These are phyloP conservation scores for Nasonia oneida DNA, from an alignment of 2,888 invertebrate species.

Conservation along the genomic window DNA sequence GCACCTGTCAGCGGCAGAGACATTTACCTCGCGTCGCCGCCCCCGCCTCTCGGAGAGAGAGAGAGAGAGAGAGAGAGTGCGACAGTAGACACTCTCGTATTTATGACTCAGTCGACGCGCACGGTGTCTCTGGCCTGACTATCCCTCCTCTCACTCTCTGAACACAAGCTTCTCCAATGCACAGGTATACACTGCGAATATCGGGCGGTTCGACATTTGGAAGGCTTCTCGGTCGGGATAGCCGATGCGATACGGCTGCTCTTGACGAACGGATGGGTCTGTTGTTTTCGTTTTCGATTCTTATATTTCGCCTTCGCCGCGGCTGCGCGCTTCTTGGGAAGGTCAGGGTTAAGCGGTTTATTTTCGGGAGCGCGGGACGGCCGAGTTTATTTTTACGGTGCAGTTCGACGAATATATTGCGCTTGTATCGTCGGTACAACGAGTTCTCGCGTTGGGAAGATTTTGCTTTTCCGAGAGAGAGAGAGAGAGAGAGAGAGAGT, in stretches of 20 bases:
- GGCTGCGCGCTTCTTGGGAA: background rate
- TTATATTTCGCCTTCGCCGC: background rate
- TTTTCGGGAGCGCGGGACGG: background rate
- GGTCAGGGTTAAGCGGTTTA: background rate
- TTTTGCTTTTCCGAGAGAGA: no score
- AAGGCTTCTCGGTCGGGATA: background rate
- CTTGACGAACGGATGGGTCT: background rate
- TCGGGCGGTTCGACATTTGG: background rate
- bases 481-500: no score
- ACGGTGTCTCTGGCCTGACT: background rate
- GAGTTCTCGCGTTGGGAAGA: background rate
- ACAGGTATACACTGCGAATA: background rate
- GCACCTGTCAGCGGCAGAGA: constrained; percentile 31
- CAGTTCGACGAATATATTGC: no score
- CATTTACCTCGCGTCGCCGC: constrained; percentile 13
- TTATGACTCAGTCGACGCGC: background rate
- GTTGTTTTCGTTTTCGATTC: background rate
- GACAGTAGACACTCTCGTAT: background rate
- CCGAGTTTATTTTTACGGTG: background rate
- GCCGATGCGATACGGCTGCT: background rate
- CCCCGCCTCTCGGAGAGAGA: background rate
- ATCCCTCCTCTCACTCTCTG: background rate
- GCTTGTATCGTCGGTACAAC: background rate
- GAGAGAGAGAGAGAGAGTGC: background rate
- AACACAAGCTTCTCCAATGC: background rate